These are phyloP conservation scores for Diarsia dahlii DNA, from an alignment of 2,888 invertebrate genomes.

Conservation along the genomic window DNA sequence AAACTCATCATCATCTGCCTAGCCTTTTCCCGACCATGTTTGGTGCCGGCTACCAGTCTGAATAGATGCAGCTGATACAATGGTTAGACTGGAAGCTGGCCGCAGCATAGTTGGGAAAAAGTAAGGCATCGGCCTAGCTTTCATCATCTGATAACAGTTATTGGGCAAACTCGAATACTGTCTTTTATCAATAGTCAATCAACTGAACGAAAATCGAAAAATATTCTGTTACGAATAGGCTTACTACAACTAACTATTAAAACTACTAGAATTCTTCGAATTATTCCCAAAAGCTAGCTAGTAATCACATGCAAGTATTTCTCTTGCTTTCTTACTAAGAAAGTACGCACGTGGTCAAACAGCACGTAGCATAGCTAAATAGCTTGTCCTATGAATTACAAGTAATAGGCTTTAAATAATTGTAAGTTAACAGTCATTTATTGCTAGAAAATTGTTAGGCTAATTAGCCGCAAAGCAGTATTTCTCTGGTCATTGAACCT, in stretches of 20 bases:
- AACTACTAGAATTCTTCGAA: not conserved
- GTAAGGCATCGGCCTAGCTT: too few relatives aligned
- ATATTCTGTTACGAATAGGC: not conserved
- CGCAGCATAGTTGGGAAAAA: too few relatives aligned
- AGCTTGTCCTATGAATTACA: slow-evolving; percentile 26
- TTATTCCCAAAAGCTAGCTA: not conserved
- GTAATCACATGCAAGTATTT: not conserved
- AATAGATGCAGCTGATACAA: too few relatives aligned
- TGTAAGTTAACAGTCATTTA: slow-evolving; percentile 23
- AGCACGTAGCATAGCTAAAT: slow-evolving; percentile 23
- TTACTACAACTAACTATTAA: too few relatives aligned
- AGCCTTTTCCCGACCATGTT: not conserved
- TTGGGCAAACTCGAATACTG: too few relatives aligned
- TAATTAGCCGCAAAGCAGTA: slow-evolving; percentile 35
- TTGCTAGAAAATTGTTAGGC: slow-evolving; percentile 31
- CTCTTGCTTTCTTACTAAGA: slow-evolving; percentile 40
- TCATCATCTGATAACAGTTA: too few relatives aligned
- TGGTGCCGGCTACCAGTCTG: too few relatives aligned
- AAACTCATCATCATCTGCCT: not conserved
- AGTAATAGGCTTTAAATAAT: slow-evolving; percentile 40
- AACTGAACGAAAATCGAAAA: too few relatives aligned
- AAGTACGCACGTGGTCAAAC: slow-evolving; percentile 26
- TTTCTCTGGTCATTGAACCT: slow-evolving; percentile 6
- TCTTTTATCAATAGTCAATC: too few relatives aligned
- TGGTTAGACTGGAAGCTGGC: too few relatives aligned